Percentiles rank a stretch among this genome's conserved stretches.
Conservation (phyloP, 2,797 vertebrate species). For the Sardinella longiceps region DNA sequence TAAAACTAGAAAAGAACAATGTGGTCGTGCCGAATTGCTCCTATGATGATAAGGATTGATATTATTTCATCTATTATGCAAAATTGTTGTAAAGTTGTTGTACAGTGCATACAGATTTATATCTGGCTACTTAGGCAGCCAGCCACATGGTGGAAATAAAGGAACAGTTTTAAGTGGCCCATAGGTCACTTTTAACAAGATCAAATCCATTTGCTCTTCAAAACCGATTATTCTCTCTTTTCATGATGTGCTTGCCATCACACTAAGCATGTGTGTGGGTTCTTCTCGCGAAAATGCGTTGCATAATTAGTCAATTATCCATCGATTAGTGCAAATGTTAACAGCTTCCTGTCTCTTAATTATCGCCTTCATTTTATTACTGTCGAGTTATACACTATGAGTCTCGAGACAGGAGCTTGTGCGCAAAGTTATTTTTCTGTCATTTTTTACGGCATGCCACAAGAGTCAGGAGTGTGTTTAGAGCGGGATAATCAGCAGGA, state of each 20-base stretch:
- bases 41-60: background rate
- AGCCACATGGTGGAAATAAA: conserved; percentile 52
- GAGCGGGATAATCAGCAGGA: conserved; percentile 83
- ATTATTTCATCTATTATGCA: background rate
- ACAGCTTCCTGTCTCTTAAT: conserved; percentile 39
- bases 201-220: conserved; percentile 4
- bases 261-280: conserved; percentile 40
- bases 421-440: conserved; percentile 71
- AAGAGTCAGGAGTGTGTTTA: conserved; percentile 82
- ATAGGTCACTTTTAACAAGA: conserved; percentile 16
- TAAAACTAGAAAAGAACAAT: background rate
- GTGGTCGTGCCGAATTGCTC: background rate
- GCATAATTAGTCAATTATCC: conserved; percentile 55
- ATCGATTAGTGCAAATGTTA: conserved; percentile 50
- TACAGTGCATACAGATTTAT: background rate
- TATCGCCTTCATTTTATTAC: conserved; percentile 34
- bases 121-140: background rate
- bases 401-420: conserved; percentile 66
- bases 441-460: conserved; percentile 70
- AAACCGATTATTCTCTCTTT: conserved; percentile 9
- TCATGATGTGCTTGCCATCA: conserved; percentile 17
- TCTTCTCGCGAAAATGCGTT: conserved; percentile 41
- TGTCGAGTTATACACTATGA: conserved; percentile 70
- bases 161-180: conserved; percentile 31
- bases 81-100: background rate